These are phyloP conservation scores for Pyrocoelia pectoralis DNA, from an alignment of 2,888 invertebrate species.

Conservation along the genomic window DNA sequence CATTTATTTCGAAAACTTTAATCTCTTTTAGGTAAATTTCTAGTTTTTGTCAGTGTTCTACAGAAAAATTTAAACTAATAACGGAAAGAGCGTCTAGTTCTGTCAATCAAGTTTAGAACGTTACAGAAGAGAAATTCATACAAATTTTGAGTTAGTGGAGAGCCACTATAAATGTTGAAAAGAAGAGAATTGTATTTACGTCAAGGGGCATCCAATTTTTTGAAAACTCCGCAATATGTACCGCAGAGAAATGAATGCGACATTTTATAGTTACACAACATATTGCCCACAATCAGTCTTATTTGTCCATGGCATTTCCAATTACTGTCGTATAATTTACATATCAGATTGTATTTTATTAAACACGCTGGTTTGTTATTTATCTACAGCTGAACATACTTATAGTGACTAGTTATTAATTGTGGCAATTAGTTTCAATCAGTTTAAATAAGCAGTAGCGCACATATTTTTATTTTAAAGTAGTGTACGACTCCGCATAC, in stretches of 20 bases:
- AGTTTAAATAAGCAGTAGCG: neutral
- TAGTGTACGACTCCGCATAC: neutral
- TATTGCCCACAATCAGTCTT: neutral
- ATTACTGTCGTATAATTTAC: neutral
- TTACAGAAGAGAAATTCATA: no score
- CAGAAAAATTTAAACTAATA: no score
- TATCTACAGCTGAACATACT: constrained; percentile 1
- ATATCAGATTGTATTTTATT: constrained; percentile 1
- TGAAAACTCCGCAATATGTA: neutral
- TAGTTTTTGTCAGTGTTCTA: no score
- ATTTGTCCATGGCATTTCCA: neutral
- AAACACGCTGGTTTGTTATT: neutral
- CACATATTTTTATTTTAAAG: neutral
- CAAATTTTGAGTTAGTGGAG: no score
- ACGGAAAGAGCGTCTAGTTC: no score
- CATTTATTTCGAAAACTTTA: no score
- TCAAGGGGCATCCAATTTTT: no score
- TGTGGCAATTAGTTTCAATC: constrained; percentile 1
- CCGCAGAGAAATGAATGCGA: neutral
- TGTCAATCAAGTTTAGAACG: no score
- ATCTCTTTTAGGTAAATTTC: no score
- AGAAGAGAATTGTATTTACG: no score
- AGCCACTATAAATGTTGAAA: no score
- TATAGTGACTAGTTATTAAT: neutral
- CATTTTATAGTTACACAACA: neutral